Base-by-base conservation (phyloP, 2,113 vertebrate species). In the Phycodurus eques region DNA sequence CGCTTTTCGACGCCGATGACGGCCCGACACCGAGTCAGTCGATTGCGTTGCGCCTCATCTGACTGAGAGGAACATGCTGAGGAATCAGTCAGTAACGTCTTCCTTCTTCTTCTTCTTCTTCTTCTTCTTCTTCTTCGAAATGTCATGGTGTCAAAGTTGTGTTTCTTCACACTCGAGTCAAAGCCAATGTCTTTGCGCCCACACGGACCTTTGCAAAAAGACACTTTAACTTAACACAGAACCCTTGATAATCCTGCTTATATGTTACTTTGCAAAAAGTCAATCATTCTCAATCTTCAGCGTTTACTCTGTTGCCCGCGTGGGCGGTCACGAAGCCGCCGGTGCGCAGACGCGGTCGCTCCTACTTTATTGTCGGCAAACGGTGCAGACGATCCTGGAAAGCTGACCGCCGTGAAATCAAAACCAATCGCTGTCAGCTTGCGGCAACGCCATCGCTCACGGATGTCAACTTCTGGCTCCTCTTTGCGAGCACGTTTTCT, bases 381-480 rank as follows among this genome's bases (percentile, higher is more conserved):
- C 70, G 72, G 73, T 19, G 68, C 72, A 67, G 75, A 72, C 56
- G 70, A 81, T 82, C 84, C 80, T 83, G 77, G 83, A 87, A 84
- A 74, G 71, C 60, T 69, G 71, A 83, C 44, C 72, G 69, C 76
- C 20, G 70, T 9, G 8, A 72, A 76, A 82, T 73, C 70, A 78
- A 85, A 39, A 39, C 35, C 0, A 39, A 78, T 70, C 22, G 14
- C 33, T 76, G 76, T 66, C 82, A 82, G 66, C 64, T 4, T n/a
- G 60, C 47, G 44, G 71, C 73, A 35, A 74, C 72, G 47, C 73
- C 59, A 68, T 77, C 59, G 51, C 56, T 78, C 68, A 75, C 71
- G 56, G 74, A 70, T 53, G 71, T 74, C 44, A 22, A 42, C 61
- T 27, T 1, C 27, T 9, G 10, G 11, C 57, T 49, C 70, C 68